phyloP scores from a whole-genome alignment of 2,113 vertebrate genomes.

The Leptodactylus fuscus region DNA sequence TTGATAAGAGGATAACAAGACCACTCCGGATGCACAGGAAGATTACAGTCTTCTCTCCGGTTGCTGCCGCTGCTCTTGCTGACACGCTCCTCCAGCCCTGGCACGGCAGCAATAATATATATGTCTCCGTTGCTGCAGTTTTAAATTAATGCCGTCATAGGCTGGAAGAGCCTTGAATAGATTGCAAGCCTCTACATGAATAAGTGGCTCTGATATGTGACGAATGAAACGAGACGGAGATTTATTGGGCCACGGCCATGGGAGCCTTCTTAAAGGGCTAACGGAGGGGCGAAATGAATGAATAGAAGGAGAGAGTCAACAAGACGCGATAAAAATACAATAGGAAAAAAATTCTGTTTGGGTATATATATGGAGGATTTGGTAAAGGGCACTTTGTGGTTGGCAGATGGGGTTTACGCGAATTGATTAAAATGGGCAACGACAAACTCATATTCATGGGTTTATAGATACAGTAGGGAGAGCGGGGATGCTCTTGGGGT shows the following conservation, averaged over 20 bases:
- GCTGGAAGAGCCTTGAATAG: slow-evolving; percentile 41
- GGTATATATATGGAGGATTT: too few species aligned
- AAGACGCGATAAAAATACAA: too few species aligned
- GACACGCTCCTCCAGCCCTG: slow-evolving; percentile 44
- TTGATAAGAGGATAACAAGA: slow-evolving; percentile 80
- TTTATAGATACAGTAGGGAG: too few species aligned
- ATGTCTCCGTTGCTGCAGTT: slow-evolving; percentile 36
- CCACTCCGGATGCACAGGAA: slow-evolving; percentile 70
- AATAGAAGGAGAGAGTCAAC: neutral
- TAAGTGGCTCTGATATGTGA: slow-evolving; percentile 47
- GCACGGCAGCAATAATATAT: slow-evolving; percentile 46
- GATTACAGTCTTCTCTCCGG: slow-evolving; percentile 57
- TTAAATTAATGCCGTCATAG: slow-evolving; percentile 54
- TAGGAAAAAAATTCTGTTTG: too few species aligned
- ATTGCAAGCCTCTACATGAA: slow-evolving; percentile 53
- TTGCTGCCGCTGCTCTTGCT: slow-evolving; percentile 13
- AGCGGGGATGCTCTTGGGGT: too few species aligned
- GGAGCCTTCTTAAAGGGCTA: neutral
- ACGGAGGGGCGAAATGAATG: neutral
- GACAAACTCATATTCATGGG: too few species aligned
- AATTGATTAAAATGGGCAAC: too few species aligned
- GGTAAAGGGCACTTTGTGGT: too few species aligned
- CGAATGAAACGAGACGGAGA: slow-evolving; percentile 51
- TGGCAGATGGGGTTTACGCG: too few species aligned
- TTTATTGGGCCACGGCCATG: slow-evolving; percentile 31